These are phyloP conservation scores for Platerodrilus igneus DNA, from an alignment of 2,888 invertebrate genomes.

Conservation along the genomic window DNA sequence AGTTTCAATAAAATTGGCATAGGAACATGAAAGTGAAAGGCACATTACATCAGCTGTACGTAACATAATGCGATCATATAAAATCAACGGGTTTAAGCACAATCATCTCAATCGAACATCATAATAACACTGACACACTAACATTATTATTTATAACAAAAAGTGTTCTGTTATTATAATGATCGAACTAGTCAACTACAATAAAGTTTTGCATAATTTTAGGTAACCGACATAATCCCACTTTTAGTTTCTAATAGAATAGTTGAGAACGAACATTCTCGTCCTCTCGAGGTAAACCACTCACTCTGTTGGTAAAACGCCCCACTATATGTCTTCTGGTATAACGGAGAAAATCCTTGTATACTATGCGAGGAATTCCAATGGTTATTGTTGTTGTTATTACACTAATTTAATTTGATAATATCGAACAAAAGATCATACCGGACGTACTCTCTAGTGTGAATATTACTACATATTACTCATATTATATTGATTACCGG, in stretches of 20 bases:
- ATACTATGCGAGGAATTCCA: conserved; percentile 17
- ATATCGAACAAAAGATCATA: too few relatives aligned
- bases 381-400: too few relatives aligned
- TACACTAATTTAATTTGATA: too few relatives aligned
- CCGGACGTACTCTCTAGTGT: too few relatives aligned
- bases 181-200: conserved; percentile 14
- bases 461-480: too few relatives aligned
- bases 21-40: conserved; percentile 19
- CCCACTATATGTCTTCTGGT: conserved; percentile 16
- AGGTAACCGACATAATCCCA: too few relatives aligned
- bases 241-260: conserved; percentile 24
- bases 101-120: conserved; percentile 10
- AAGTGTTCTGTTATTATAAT: conserved; percentile 16
- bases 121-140: conserved; percentile 19
- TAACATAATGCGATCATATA: conserved; percentile 5
- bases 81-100: conserved; percentile 3
- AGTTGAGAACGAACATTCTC: conserved; percentile 18
- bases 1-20: conserved; percentile 9
- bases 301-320: conserved; percentile 14
- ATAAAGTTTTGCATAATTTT: too few relatives aligned
- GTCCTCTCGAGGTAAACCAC: conserved; percentile 20
- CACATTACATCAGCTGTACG: conserved; percentile 9
- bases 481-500: too few relatives aligned
- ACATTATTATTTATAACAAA: conserved; percentile 12
- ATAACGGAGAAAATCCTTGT: conserved; percentile 19